Evolutionary conservation across 2,888 invertebrate genomes (phyloP).

Genomic region (Coleophora flavipennella): DNA sequence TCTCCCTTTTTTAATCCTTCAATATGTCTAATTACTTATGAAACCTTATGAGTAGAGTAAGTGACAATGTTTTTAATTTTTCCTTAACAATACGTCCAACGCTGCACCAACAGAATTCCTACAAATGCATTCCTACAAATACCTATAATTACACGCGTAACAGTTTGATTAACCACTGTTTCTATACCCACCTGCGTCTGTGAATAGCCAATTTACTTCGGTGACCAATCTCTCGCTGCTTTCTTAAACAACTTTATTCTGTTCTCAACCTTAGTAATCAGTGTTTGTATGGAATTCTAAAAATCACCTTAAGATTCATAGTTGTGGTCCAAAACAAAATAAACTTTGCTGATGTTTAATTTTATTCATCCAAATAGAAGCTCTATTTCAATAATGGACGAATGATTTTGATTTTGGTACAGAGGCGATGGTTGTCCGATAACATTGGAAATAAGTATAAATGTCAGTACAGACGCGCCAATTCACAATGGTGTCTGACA

Average conservation of each 20-base stretch:
- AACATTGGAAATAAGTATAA: no score
- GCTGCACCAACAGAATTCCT: constrained; percentile 17
- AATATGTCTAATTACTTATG: no score
- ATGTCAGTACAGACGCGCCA: constrained; percentile 29
- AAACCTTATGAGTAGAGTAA: no score
- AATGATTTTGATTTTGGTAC: not conserved
- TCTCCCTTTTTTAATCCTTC: no score
- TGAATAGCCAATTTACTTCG: constrained; percentile 55
- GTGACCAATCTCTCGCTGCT: constrained; percentile 16
- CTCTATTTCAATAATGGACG: not conserved
- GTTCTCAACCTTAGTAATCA: constrained; percentile 31
- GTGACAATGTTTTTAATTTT: no score
- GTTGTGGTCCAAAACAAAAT: not conserved
- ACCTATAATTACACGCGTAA: constrained; percentile 39
- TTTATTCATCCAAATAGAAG: not conserved
- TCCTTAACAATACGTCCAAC: no score
- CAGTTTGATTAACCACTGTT: constrained; percentile 37
- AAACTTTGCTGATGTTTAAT: not conserved
- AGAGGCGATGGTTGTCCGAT: no score
- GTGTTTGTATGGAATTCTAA: constrained; percentile 20
- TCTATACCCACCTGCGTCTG: constrained; percentile 21
- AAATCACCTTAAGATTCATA: constrained; percentile 22
- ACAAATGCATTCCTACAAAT: constrained; percentile 29
- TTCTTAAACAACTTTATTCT: constrained; percentile 26
- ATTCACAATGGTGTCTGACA: constrained; percentile 43